Evolutionary conservation across 2,113 vertebrate genomes (phyloP).

Genomic region (Rhabdomys dilectus): DNA sequence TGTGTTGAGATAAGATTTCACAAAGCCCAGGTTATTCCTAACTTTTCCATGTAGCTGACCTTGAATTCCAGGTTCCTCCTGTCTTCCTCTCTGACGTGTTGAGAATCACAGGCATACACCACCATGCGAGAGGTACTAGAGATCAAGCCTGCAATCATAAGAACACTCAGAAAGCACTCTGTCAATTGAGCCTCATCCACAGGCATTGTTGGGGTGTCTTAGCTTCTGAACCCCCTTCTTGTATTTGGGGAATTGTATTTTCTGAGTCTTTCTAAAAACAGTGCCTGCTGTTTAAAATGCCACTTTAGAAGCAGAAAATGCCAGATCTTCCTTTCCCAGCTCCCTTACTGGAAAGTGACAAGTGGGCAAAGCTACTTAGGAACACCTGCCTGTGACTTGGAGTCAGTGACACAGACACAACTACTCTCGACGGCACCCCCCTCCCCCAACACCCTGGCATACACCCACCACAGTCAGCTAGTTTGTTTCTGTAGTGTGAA

Average conservation of each 20-base stretch:
- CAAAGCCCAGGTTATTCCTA: neutral
- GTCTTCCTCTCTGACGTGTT: neutral
- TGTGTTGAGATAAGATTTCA: neutral
- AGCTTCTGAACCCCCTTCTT: neutral
- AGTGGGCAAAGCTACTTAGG: neutral
- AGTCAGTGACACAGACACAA: neutral
- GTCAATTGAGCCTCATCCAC: neutral
- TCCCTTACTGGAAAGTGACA: neutral
- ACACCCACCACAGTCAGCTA: neutral
- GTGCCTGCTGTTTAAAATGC: neutral
- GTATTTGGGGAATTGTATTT: neutral
- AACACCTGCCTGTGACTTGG: constrained; percentile 31
- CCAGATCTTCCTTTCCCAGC: neutral
- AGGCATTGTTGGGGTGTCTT: neutral
- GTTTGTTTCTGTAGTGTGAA: constrained; percentile 63
- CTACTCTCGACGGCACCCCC: neutral
- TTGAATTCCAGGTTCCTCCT: neutral
- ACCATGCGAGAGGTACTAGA: neutral
- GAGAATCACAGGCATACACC: neutral
- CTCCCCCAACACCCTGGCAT: neutral
- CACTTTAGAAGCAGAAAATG: constrained; percentile 44
- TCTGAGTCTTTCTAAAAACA: neutral
- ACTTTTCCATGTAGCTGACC: neutral
- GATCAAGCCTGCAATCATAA: neutral
- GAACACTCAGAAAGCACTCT: neutral